Conservation (phyloP, 2,888 invertebrate species). For the Sarcophaga subvicina region DNA sequence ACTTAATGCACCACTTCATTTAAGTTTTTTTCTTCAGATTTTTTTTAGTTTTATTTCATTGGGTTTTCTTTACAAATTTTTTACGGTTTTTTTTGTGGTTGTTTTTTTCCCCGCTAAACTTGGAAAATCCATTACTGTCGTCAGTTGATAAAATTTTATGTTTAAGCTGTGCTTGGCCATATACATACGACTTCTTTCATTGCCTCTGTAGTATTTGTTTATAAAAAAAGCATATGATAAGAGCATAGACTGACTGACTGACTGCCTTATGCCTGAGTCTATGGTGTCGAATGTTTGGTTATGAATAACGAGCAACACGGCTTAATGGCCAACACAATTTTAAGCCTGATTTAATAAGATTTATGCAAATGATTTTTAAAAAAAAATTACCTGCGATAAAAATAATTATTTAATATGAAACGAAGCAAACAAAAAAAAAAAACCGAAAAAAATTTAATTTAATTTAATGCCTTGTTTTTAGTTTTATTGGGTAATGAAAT, state of each 20-base stretch:
- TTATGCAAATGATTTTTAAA: constrained; percentile 58
- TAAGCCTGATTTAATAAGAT: constrained; percentile 65
- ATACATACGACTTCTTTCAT: not conserved
- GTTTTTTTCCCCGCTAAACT: constrained; percentile 37
- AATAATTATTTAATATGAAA: constrained; percentile 43
- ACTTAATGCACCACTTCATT: constrained; percentile 57
- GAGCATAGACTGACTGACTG: too few relatives aligned
- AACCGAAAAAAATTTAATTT: too few relatives aligned
- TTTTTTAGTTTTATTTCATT: not conserved
- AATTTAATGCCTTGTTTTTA: too few relatives aligned
- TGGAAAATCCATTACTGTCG: constrained; percentile 52
- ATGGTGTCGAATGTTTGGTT: not conserved
- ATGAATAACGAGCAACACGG: constrained; percentile 36
- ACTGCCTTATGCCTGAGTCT: constrained; percentile 8
- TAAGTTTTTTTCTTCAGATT: constrained; percentile 36
- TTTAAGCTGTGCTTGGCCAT: constrained; percentile 9
- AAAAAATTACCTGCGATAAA: not conserved
- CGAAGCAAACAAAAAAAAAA: not conserved
- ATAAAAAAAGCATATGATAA: constrained; percentile 4
- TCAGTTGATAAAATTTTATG: constrained; percentile 58
- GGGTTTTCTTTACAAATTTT: too few relatives aligned
- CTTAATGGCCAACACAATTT: constrained; percentile 55
- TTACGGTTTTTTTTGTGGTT: not conserved
- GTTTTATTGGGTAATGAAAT: too few relatives aligned
- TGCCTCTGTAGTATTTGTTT: not conserved